Percentiles rank a stretch among this genome's conserved stretches.
Conservation (phyloP, 2,888 invertebrate species). For the Carterocephalus palaemon region DNA sequence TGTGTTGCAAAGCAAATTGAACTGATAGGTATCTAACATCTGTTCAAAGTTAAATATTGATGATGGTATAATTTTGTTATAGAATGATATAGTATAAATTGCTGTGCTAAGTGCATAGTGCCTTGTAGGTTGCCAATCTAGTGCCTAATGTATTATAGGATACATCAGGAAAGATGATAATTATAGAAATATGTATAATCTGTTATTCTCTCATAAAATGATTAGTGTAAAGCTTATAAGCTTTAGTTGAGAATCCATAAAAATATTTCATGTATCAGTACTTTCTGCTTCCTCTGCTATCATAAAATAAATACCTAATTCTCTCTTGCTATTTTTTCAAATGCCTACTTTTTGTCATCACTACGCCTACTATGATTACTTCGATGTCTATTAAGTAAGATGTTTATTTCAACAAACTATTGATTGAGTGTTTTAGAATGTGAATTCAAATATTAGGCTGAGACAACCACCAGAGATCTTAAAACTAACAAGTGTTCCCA, state of each 20-base stretch:
- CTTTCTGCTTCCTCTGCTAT: conserved; percentile 19
- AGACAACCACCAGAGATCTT: conserved; percentile 68
- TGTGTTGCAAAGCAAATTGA: conserved; percentile 36
- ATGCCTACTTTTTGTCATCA: conserved; percentile 21
- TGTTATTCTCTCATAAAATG: conserved; percentile 32
- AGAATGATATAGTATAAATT: conserved; percentile 51
- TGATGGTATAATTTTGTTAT: conserved; percentile 46
- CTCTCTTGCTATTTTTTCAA: conserved; percentile 26
- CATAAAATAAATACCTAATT: conserved; percentile 28
- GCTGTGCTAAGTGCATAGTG: conserved; percentile 80
- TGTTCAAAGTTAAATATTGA: conserved; percentile 43
- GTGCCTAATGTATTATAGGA: conserved; percentile 70
- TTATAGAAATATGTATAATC: conserved; percentile 36
- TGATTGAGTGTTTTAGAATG: conserved; percentile 33
- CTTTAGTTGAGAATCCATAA: conserved; percentile 26
- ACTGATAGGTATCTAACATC: conserved; percentile 33
- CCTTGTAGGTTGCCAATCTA: conserved; percentile 81
- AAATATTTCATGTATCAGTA: conserved; percentile 21
- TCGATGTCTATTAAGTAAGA: conserved; percentile 30
- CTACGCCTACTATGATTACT: conserved; percentile 30
- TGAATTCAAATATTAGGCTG: conserved; percentile 50
- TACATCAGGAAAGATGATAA: conserved; percentile 39
- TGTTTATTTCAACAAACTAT: conserved; percentile 26
- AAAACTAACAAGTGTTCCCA: conserved; percentile 70
- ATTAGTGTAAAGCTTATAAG: conserved; percentile 34